Base-by-base conservation (phyloP, 1,140 invertebrate genomes). In the Venturia canescens region DNA sequence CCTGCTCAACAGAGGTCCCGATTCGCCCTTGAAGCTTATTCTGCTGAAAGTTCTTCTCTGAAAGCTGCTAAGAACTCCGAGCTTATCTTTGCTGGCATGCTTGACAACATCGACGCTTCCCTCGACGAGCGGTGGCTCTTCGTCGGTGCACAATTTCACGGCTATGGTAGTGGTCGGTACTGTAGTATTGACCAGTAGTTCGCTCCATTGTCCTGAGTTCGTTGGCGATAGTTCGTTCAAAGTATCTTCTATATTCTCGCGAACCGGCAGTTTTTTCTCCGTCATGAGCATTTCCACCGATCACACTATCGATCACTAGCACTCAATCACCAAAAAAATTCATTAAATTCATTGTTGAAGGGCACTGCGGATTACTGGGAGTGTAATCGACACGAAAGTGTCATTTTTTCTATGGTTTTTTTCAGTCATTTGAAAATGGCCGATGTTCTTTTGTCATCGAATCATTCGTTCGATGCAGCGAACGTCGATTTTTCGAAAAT, bases 1-100 rank as follows among this genome's bases (percentile, higher is more conserved):
- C 89, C 88, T 90, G 78, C 82, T 88, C 7, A 90, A 48, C 4
- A 89, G 71, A 66, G 87, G 88, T 7, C 88, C 88, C 23, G 82
- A 78, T 69, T 90, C 89, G 16, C 84, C 84, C 34, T 85, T 86
- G 74, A 89, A 88, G 44, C 89, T 89, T 71, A 88, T 85, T 75
- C 85, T 87, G 79, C 84, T 89, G 44, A 85, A 84, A 16, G 88
- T 87, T 60, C 88, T 79, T 31, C 86, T 85, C 48, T 88, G 87
- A 60, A 87, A 87, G 23, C 78, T 87, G 63, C 82, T 82, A 3
- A 88, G 72, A 29, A 85, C 82, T 4, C 86, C 80, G 0, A 78
- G 83, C 34, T 81, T 88, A 27, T 84, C 85, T 29, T 83, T 87
- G 57, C 23, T 69, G 0, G 16, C 34, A 31, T 79, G 48, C 23